Conservation (phyloP, 2,797 vertebrate genomes). For the Argyrosomus regius region DNA sequence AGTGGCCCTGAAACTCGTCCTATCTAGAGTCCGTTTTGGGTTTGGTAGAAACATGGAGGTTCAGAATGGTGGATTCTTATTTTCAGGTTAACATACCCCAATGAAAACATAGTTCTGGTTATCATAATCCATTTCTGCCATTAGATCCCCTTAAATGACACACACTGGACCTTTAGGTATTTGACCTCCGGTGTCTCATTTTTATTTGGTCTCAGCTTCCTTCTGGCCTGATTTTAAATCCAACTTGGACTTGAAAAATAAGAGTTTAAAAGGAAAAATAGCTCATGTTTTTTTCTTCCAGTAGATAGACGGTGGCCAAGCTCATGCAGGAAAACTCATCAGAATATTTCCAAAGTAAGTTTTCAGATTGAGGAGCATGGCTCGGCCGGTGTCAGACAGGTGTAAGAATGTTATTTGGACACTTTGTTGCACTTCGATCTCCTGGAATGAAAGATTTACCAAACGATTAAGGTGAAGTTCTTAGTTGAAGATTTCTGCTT, state of each 20-base stretch:
- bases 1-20: no score
- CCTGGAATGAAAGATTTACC: conserved; percentile 7
- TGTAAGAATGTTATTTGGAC: neutral
- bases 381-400: neutral
- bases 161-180: no score
- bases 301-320: conserved; percentile 1
- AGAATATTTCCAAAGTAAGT: neutral
- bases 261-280: neutral
- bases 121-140: no score
- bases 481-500: neutral
- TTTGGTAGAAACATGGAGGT: no score
- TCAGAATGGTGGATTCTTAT: no score
- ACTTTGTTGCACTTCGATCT: neutral
- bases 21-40: no score
- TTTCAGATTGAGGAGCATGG: conserved; percentile 1
- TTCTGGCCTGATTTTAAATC: neutral
- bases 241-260: neutral
- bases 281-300: neutral
- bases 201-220: neutral
- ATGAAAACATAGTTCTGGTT: no score
- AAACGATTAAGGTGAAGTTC: neutral
- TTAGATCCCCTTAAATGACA: no score
- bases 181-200: neutral
- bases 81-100: no score
- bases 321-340: conserved; percentile 33